Evolutionary conservation across 2,797 vertebrate species (phyloP).

Genomic region (Poliocrania exsul): DNA sequence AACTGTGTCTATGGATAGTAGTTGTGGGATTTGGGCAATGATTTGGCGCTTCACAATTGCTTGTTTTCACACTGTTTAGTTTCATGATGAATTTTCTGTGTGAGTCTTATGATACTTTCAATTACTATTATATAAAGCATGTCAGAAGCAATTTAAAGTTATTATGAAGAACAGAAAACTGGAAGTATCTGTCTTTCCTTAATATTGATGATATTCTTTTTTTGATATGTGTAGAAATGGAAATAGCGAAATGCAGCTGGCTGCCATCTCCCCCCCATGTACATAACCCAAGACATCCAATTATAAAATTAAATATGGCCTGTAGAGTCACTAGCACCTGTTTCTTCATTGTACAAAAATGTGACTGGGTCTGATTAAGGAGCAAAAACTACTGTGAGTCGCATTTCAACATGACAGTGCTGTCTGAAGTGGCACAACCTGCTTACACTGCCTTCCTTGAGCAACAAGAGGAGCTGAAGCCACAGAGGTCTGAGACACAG

Average conservation of each 20-base stretch:
- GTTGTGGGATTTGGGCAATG: accelerated
- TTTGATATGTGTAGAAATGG: neutral
- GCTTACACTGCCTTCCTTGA: neutral
- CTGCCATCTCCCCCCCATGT: neutral
- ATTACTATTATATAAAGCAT: neutral
- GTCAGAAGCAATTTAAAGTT: neutral
- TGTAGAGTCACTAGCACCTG: neutral
- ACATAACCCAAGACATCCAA: neutral
- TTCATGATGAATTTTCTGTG: neutral
- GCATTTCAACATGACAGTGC: neutral
- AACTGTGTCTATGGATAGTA: neutral
- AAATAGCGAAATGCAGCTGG: neutral
- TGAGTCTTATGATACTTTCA: neutral
- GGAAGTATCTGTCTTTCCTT: neutral
- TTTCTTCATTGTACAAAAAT: neutral
- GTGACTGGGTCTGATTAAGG: neutral
- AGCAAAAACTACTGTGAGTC: neutral
- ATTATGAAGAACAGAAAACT: neutral
- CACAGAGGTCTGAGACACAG: neutral
- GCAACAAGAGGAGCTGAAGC: neutral
- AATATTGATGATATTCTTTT: neutral
- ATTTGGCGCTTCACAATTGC: neutral
- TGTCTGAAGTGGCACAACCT: neutral
- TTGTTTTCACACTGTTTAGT: neutral
- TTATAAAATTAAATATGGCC: neutral